Evolutionary conservation across 2,888 invertebrate genomes (phyloP).

Genomic region (Digitonthophagus gazella): DNA sequence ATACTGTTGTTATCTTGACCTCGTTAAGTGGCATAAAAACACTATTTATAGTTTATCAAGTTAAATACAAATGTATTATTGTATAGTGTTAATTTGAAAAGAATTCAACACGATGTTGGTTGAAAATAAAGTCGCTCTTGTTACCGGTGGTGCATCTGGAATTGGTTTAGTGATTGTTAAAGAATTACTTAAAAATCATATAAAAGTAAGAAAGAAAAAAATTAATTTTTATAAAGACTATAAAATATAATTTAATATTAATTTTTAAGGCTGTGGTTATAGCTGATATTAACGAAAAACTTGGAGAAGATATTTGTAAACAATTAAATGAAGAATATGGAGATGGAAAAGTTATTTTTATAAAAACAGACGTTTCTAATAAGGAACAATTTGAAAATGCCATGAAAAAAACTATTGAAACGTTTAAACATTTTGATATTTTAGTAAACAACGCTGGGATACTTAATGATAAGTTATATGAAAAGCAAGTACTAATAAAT

Average conservation of each 20-base stretch:
- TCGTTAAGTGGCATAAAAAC: no score
- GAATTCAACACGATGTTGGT: not conserved
- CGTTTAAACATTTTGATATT: slow-evolving; percentile 22
- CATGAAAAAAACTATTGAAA: slow-evolving; percentile 22
- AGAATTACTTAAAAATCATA: not conserved
- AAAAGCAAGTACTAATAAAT: slow-evolving; percentile 19
- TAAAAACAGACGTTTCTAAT: slow-evolving; percentile 46
- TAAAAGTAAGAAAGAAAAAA: slow-evolving; percentile 3
- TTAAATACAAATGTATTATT: no score
- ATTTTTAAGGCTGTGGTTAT: slow-evolving; percentile 58
- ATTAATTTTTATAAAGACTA: not conserved
- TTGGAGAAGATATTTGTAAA: slow-evolving; percentile 63
- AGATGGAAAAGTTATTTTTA: slow-evolving; percentile 66
- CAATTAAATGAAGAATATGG: slow-evolving; percentile 65
- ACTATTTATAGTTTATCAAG: no score
- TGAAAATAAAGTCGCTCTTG: not conserved
- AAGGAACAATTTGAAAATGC: slow-evolving; percentile 17
- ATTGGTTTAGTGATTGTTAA: not conserved
- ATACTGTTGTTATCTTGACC: no score
- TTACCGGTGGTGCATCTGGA: no score
- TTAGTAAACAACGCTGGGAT: slow-evolving; percentile 24
- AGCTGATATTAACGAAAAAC: slow-evolving; percentile 66
- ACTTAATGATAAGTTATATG: slow-evolving; percentile 21
- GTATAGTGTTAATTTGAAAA: no score
- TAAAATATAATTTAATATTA: not conserved